phyloP scores from a whole-genome alignment of 1,140 invertebrate species.

The Neomicropteryx cornuta region DNA sequence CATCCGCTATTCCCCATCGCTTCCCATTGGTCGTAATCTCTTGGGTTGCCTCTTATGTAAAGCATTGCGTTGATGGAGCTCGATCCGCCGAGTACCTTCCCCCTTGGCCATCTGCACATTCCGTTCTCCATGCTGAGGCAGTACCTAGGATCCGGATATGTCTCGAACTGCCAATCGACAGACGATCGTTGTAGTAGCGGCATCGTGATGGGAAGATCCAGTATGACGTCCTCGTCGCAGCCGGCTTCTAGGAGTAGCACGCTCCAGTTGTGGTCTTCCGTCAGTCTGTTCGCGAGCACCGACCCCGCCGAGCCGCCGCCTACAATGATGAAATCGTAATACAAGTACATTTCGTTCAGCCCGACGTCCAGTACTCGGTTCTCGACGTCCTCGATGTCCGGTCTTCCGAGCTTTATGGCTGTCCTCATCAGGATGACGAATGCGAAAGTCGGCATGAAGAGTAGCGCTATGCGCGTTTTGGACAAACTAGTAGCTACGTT shows the following conservation, averaged over 20 bases:
- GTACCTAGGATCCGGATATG: slow-evolving; percentile 54
- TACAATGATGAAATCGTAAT: slow-evolving; percentile 67
- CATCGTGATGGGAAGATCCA: slow-evolving; percentile 65
- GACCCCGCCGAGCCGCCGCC: slow-evolving; percentile 77
- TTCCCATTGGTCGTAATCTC: slow-evolving; percentile 78
- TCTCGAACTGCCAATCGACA: slow-evolving; percentile 71
- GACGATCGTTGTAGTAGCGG: slow-evolving; percentile 58
- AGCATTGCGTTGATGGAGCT: slow-evolving; percentile 83
- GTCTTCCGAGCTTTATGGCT: slow-evolving; percentile 45
- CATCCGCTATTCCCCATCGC: slow-evolving; percentile 59
- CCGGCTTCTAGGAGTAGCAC: slow-evolving; percentile 75
- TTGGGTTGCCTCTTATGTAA: slow-evolving; percentile 73
- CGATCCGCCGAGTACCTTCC: slow-evolving; percentile 71
- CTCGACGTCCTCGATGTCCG: slow-evolving; percentile 53
- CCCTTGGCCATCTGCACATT: slow-evolving; percentile 60
- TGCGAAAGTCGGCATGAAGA: slow-evolving; percentile 46
- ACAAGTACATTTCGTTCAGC: slow-evolving; percentile 33
- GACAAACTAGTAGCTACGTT: too few species aligned
- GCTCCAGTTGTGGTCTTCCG: slow-evolving; percentile 55
- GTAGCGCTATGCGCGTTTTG: slow-evolving; percentile 46
- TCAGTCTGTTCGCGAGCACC: slow-evolving; percentile 64
- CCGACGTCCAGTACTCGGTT: slow-evolving; percentile 40
- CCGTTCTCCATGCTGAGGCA: slow-evolving; percentile 50
- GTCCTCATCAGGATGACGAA: slow-evolving; percentile 48
- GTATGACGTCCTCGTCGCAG: slow-evolving; percentile 60